These are phyloP conservation scores for Oopsacas minuta DNA, from an alignment of 37 sponge, comb jelly and placozoan genomes.

Conservation along the genomic window DNA sequence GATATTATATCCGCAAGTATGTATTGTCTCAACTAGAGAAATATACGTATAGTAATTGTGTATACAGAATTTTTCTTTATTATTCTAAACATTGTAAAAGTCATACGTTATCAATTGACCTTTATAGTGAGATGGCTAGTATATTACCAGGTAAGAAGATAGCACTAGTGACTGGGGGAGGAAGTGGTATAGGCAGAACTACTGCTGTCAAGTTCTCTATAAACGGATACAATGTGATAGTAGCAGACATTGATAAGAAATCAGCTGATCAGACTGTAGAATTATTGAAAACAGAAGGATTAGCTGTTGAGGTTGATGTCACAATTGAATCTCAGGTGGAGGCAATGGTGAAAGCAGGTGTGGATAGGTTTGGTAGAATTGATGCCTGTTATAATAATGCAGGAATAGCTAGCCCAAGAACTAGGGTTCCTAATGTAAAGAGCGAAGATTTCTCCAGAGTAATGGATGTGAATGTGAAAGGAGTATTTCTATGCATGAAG, in stretches of 20 bases:
- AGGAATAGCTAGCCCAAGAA: neutral
- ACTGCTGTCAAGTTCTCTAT: neutral
- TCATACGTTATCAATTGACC: neutral
- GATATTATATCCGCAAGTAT: too few relatives aligned
- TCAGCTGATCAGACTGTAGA: neutral
- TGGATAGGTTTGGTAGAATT: slow-evolving; percentile 7
- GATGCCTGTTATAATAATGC: neutral
- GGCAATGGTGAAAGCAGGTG: slow-evolving; percentile 2
- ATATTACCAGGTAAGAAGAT: neutral
- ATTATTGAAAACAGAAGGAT: neutral
- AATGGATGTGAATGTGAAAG: neutral
- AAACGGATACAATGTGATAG: slow-evolving; percentile 16
- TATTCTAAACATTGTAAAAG: neutral
- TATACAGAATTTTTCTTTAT: too few relatives aligned
- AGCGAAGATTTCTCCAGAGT: neutral
- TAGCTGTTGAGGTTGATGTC: slow-evolving; percentile 1
- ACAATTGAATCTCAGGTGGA: slow-evolving; percentile 6
- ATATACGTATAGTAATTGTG: too few relatives aligned
- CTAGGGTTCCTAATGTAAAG: neutral
- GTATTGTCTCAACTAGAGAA: too few relatives aligned
- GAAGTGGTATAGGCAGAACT: neutral
- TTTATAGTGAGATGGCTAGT: neutral
- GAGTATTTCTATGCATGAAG: neutral
- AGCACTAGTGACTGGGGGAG: slow-evolving; percentile 1
- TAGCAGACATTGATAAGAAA: slow-evolving; percentile 1